Percentiles rank a stretch among this genome's conserved stretches.
phyloP scores from a whole-genome alignment of 2,113 vertebrate species.

The Trogon melanurus region DNA sequence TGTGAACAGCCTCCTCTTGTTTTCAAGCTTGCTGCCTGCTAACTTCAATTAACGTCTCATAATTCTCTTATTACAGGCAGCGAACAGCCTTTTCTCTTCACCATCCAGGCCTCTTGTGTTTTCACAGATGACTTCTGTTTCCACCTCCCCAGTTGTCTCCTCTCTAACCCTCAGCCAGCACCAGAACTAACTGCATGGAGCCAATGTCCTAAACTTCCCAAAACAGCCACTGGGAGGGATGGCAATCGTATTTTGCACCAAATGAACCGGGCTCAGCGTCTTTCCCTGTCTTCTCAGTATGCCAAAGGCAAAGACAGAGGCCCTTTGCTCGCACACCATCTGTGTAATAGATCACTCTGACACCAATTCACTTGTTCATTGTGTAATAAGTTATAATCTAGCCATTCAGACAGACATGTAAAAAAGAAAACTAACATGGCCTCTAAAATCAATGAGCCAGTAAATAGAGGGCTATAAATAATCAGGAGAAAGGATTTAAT shows the following conservation, averaged over 20 bases:
- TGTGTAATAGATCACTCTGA: neutral
- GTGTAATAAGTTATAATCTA: neutral
- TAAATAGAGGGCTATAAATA: conserved; percentile 56
- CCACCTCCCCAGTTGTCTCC: neutral
- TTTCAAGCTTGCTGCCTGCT: neutral
- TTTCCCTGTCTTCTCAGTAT: neutral
- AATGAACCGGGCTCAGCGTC: neutral
- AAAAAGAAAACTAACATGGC: conserved; percentile 46
- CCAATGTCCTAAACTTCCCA: neutral
- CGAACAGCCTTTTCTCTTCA: neutral
- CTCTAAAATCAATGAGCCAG: conserved; percentile 66
- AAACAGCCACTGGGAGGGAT: neutral
- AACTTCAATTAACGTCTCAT: neutral
- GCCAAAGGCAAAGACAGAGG: neutral
- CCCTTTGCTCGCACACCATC: neutral
- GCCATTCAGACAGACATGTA: neutral
- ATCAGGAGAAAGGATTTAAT: conserved; percentile 54
- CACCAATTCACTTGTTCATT: neutral
- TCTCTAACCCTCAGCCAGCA: neutral
- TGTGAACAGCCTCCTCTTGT: neutral
- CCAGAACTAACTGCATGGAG: neutral
- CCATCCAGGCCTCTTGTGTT: neutral
- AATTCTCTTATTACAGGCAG: neutral
- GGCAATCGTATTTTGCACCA: neutral
- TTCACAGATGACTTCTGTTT: neutral